Evolutionary conservation across 2,797 vertebrate genomes (phyloP), one percentile per base, ranked within the genome.

Genomic region (Coracias cyanogaster): DNA sequence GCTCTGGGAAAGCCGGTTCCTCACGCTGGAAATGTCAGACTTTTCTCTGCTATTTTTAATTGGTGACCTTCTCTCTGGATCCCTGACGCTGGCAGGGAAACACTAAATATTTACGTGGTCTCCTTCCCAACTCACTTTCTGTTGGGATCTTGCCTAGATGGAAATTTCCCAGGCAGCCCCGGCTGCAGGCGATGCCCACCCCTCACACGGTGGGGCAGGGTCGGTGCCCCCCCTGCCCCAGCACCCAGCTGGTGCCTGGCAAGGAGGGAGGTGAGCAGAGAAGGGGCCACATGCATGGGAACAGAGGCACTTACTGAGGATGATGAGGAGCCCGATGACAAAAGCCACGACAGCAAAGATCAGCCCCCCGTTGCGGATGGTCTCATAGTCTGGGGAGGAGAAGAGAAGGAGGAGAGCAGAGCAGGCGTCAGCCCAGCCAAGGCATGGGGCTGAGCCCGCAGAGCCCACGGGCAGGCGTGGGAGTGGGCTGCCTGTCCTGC

Each of bases 281-380:
- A 74, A 43, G 31, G 51, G 48, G 37, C 10, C 11, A 8, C 1
- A 4, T 1, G 4, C 14, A 14, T 7, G 37, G 22, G 20, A 39
- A 22, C 13, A 4, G 83, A 37, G 8, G 54, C 89, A 98, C 99
- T 98, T 86, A 99, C 99, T 98, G 96, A 99, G 98, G 86, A 99
- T 98, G 76, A 99, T 97, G 82, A 98, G 93, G 37, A 99, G 97
- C 31, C 98, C 98, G 20, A 99, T 29, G 20, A 98, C 69, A 93
- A 99, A 99, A n/a, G 98, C 98, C 87, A 98, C 98, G 8, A 97
- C 96, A 1, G 99, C 98, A 6, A 99, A 98, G 96, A 99, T 98
- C 83, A 99, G 98, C 17, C 99, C 99, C 54, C 98, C 98, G 1
- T 97, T 97, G 65, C 98, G 98, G 90, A 99, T 83, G 28, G 97